Conservation (phyloP, 2,888 invertebrate species). For the Oeneis ivallda region DNA sequence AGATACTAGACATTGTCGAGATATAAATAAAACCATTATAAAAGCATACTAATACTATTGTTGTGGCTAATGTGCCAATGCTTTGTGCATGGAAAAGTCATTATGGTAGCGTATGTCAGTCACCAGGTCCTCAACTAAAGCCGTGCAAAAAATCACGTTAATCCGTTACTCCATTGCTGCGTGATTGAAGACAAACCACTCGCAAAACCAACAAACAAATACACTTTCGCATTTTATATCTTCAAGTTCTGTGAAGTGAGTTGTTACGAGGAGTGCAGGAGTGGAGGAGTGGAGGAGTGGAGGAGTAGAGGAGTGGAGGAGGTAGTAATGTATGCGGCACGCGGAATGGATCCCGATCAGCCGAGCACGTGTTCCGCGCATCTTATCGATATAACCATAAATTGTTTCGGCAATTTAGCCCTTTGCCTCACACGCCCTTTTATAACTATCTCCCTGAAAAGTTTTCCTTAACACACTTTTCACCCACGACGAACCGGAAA, state of each 20-base stretch:
- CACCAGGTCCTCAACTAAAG: too few relatives aligned
- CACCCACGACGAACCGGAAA: background rate
- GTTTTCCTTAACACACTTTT: slow-evolving; percentile 12
- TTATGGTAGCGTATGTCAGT: too few relatives aligned
- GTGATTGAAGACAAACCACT: too few relatives aligned
- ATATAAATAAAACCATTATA: too few relatives aligned
- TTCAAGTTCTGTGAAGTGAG: slow-evolving; percentile 29
- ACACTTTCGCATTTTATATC: too few relatives aligned
- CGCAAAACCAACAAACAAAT: too few relatives aligned
- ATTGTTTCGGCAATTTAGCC: slow-evolving; percentile 46
- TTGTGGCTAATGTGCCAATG: too few relatives aligned
- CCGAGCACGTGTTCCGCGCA: slow-evolving; percentile 46
- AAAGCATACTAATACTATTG: too few relatives aligned
- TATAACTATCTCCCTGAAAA: slow-evolving; percentile 16
- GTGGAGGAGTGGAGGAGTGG: background rate
- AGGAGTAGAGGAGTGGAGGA: background rate
- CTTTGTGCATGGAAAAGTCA: too few relatives aligned
- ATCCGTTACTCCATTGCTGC: too few relatives aligned
- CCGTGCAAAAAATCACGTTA: too few relatives aligned
- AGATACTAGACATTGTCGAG: too few relatives aligned
- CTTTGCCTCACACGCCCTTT: slow-evolving; percentile 20
- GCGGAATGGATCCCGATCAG: slow-evolving; percentile 42
- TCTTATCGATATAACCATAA: slow-evolving; percentile 58
- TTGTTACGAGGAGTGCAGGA: slow-evolving; percentile 28
- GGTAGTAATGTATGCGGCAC: slow-evolving; percentile 40